Percentiles rank a stretch among this genome's conserved stretches.
phyloP scores from a whole-genome alignment of 2,888 invertebrate species.

The Hartigia nigra region DNA sequence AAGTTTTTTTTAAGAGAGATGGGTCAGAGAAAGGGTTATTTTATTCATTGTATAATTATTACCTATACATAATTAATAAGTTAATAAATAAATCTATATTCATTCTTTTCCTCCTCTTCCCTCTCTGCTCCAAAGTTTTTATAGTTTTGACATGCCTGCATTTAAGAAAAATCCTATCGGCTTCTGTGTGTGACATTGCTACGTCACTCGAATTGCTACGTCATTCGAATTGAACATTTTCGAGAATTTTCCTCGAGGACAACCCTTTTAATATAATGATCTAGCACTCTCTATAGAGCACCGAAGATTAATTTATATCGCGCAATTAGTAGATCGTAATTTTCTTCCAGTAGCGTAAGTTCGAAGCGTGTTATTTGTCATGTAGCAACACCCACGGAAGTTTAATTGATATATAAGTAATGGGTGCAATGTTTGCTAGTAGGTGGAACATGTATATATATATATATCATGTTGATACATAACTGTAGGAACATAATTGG shows the following conservation, averaged over 20 bases:
- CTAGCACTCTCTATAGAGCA: neutral
- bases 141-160: neutral
- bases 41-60: no score
- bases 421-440: neutral
- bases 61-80: no score
- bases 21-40: no score
- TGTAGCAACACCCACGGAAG: slow-evolving; percentile 4
- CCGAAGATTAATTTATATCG: neutral
- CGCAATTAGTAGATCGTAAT: neutral
- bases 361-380: slow-evolving; percentile 1
- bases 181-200: neutral
- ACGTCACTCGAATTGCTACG: neutral
- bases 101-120: neutral
- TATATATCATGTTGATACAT: neutral
- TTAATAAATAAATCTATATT: neutral
- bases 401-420: slow-evolving; percentile 2
- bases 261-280: neutral
- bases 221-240: neutral
- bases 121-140: neutral
- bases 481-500: neutral
- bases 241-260: neutral
- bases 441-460: neutral
- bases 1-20: no score
- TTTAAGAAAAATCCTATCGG: neutral
- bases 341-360: neutral